These are phyloP conservation scores for Callyntrura sp. DNA, from an alignment of 2,888 invertebrate genomes.

Conservation along the genomic window DNA sequence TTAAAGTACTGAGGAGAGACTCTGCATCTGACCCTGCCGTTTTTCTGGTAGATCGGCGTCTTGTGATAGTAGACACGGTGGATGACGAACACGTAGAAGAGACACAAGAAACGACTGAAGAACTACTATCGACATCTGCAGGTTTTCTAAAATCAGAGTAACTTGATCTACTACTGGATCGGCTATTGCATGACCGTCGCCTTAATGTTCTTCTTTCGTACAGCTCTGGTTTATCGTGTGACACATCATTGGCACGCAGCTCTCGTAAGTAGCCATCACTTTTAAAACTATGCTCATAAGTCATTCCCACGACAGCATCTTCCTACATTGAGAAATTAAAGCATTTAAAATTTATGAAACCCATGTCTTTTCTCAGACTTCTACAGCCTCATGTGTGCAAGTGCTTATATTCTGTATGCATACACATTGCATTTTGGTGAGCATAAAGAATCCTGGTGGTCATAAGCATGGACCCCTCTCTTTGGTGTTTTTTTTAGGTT, in stretches of 20 bases:
- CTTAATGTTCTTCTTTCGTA: conserved; percentile 56
- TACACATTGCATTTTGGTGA: no score
- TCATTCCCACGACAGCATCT: conserved; percentile 18
- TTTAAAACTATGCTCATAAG: background rate
- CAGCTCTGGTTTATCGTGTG: conserved; percentile 35
- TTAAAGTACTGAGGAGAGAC: conserved; percentile 77
- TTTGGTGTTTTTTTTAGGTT: no score
- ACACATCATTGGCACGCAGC: conserved; percentile 8
- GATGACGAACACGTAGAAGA: conserved; percentile 72
- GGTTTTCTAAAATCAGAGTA: conserved; percentile 68
- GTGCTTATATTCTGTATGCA: no score
- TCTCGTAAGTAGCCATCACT: conserved; percentile 54
- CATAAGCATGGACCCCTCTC: no score
- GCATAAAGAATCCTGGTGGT: no score
- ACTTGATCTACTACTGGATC: conserved; percentile 66
- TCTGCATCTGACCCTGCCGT: conserved; percentile 78
- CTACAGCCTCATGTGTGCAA: no score
- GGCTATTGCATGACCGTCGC: conserved; percentile 67
- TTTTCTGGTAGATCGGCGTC: conserved; percentile 38
- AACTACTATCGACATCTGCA: conserved; percentile 53
- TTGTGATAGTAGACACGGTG: conserved; percentile 48
- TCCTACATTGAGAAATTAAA: conserved; percentile 21
- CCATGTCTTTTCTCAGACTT: no score
- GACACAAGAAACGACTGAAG: conserved; percentile 23
- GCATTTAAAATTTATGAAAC: no score